Evolutionary conservation across 2,888 invertebrate species (phyloP).

Genomic region (Agrochola litura): DNA sequence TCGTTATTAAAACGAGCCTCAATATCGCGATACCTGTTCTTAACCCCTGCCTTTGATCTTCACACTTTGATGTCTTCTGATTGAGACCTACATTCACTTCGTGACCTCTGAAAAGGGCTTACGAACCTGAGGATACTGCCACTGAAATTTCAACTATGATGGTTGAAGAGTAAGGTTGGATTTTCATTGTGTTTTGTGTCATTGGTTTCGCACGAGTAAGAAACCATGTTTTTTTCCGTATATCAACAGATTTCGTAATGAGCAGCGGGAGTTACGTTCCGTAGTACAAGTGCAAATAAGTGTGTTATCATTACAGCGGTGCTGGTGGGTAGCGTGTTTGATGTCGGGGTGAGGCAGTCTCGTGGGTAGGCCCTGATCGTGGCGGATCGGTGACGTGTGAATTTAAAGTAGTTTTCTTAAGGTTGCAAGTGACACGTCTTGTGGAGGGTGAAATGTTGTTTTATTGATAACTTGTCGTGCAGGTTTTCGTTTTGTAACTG

Average conservation of each 20-base stretch:
- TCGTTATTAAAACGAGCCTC: slow-evolving; percentile 70
- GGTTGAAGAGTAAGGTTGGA: neutral
- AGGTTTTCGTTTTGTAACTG: neutral
- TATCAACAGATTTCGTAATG: slow-evolving; percentile 77
- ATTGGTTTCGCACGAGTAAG: slow-evolving; percentile 63
- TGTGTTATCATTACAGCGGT: slow-evolving; percentile 69
- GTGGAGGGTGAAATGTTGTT: slow-evolving; percentile 5
- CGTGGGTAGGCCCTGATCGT: slow-evolving; percentile 40
- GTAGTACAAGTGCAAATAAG: slow-evolving; percentile 74
- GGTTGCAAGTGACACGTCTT: slow-evolving; percentile 28
- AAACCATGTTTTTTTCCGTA: slow-evolving; percentile 65
- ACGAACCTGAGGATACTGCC: neutral
- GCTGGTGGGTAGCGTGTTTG: slow-evolving; percentile 65
- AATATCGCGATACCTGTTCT: slow-evolving; percentile 76
- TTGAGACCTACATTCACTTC: slow-evolving; percentile 66
- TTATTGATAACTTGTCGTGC: slow-evolving; percentile 26
- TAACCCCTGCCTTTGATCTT: slow-evolving; percentile 74
- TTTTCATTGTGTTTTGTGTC: slow-evolving; percentile 2
- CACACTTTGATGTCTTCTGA: slow-evolving; percentile 68
- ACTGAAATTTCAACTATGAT: slow-evolving; percentile 28
- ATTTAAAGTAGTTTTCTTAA: slow-evolving; percentile 52
- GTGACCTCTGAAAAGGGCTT: slow-evolving; percentile 36
- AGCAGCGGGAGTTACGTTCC: slow-evolving; percentile 74
- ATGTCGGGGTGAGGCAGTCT: slow-evolving; percentile 61
- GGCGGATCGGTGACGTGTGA: slow-evolving; percentile 41